Base-by-base conservation (phyloP, 1,140 invertebrate species). In the Drosophila biarmipes region DNA sequence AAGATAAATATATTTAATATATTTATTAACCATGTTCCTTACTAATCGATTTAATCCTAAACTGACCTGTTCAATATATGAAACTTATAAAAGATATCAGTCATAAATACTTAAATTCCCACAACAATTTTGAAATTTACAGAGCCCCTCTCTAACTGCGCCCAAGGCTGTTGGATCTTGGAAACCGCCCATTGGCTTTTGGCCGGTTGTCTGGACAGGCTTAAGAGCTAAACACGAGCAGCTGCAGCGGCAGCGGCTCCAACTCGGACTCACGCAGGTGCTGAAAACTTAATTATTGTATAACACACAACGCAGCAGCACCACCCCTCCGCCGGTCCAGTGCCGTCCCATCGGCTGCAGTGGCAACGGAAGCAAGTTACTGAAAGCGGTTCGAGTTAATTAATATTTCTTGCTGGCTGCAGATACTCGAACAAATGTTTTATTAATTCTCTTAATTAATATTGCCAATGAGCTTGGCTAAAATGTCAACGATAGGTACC, bases 261-360 rank as follows among this genome's bases (percentile, higher is more conserved):
- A 72, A 59, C 42, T 68, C 63, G 58, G 78, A 61, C 73, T 62
- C 75, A 87, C 78, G 82, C 82, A 87, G 82, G 82, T 87, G 82
- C 84, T 87, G 84, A 87, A 87, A 89, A 87, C 84, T 87, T 87
- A 87, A 87, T 87, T 87, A 87, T 86, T 86, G 82, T 86, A 86
- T 86, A 86, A 86, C 82, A 80, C 84, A 86, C 64, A 75, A 59
- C 56, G 73, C 61, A 45, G 52, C 58, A 59, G 34, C 15, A 38
- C 38, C 38, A 64, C 42, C 48, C 24, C 45, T 49, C 51, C 51
- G 42, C 43, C 19, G 7, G 15, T 8, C 43, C 21, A 6, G 6
- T 8, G 31, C 31, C 24, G 24, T 29, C 37, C 61, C 21, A 24
- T 29, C 57, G 15, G 49, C 38, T 35, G 35, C 72, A 56, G 52